Conservation (phyloP, 2,888 invertebrate genomes). For the Allacma fusca region DNA sequence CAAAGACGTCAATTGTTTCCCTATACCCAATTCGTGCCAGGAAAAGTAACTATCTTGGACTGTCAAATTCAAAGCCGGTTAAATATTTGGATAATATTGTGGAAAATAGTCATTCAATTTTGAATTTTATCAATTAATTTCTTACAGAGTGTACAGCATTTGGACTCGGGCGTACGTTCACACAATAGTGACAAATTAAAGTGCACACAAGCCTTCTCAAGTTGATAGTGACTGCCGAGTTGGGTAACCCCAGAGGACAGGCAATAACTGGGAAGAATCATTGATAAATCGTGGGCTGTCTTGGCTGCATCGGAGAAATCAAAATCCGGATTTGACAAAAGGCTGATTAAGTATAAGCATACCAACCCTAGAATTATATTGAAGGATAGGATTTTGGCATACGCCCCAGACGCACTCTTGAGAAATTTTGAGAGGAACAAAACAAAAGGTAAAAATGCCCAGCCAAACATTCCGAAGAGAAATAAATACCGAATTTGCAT, state of each 20-base stretch:
- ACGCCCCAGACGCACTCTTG: conserved; percentile 77
- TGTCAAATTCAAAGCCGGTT: conserved; percentile 20
- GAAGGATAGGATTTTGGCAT: conserved; percentile 68
- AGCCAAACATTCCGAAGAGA: conserved; percentile 74
- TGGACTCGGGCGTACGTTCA: conserved; percentile 61
- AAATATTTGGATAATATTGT: not conserved
- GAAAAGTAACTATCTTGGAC: conserved; percentile 48
- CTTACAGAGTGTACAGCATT: conserved; percentile 57
- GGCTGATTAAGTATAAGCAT: not conserved
- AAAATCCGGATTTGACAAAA: conserved; percentile 69
- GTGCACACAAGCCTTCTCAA: conserved; percentile 63
- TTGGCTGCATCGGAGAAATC: conserved; percentile 70
- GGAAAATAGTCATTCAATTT: not conserved
- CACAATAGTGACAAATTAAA: conserved; percentile 44
- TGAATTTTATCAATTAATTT: not conserved
- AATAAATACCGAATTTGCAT: conserved; percentile 72
- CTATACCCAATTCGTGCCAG: conserved; percentile 54
- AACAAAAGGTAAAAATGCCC: conserved; percentile 74
- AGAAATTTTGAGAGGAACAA: conserved; percentile 77
- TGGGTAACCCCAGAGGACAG: conserved; percentile 67
- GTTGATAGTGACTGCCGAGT: conserved; percentile 65
- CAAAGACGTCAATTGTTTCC: conserved; percentile 53
- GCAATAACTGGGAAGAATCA: conserved; percentile 76
- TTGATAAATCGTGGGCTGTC: conserved; percentile 72
- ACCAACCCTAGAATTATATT: no score